Conservation (phyloP, 1,140 invertebrate genomes). For the Drosophila tani region DNA sequence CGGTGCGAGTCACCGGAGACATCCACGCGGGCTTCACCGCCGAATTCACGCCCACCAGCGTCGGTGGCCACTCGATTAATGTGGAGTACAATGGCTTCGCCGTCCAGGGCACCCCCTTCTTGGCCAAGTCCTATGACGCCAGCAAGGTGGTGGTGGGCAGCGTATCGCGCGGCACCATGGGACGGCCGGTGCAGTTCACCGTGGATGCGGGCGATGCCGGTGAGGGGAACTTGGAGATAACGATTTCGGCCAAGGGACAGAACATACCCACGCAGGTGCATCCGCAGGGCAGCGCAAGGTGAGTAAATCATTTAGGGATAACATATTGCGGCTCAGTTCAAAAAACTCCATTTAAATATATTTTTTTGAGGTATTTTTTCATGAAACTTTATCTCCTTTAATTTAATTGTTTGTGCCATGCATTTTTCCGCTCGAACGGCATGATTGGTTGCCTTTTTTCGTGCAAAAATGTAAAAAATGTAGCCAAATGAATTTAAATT, state of each 20-base stretch:
- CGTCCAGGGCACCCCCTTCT: slow-evolving; percentile 95
- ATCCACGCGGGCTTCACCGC: slow-evolving; percentile 94
- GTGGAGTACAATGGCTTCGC: slow-evolving; percentile 96
- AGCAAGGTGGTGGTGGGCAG: slow-evolving; percentile 93
- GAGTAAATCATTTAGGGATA: background rate
- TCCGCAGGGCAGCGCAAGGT: slow-evolving; percentile 90
- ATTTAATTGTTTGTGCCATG: slow-evolving; percentile 9
- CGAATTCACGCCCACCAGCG: slow-evolving; percentile 95
- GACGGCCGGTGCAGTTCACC: slow-evolving; percentile 95
- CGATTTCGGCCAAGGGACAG: slow-evolving; percentile 95
- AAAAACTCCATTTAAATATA: background rate
- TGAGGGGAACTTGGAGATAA: slow-evolving; percentile 99
- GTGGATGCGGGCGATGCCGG: slow-evolving; percentile 98
- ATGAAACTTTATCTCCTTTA: background rate
- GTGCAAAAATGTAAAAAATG: slow-evolving; percentile 1
- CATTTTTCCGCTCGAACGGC: slow-evolving; percentile 6
- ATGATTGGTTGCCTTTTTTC: slow-evolving; percentile 8
- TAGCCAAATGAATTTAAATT: background rate
- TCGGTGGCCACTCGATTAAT: slow-evolving; percentile 95
- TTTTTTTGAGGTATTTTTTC: background rate
- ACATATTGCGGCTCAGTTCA: background rate
- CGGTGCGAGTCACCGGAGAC: slow-evolving; percentile 95
- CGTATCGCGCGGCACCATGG: slow-evolving; percentile 92
- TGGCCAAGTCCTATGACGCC: slow-evolving; percentile 97
- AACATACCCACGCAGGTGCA: slow-evolving; percentile 99